Evolutionary conservation across 2,797 vertebrate species (phyloP).

Genomic region (Lagocephalus sceleratus): DNA sequence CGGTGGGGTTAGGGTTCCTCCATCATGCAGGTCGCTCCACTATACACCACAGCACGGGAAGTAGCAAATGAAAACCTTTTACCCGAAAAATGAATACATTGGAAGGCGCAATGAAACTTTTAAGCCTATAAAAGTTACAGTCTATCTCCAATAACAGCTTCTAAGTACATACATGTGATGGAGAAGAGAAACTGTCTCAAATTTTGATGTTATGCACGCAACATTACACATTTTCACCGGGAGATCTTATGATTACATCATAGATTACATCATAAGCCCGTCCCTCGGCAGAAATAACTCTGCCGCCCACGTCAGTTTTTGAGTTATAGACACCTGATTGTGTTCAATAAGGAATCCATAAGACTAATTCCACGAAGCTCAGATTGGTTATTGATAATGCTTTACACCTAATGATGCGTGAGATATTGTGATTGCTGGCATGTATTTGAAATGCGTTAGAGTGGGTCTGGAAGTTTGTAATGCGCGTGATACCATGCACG

Average conservation of each 20-base stretch:
- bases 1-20: no score
- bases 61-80: no score
- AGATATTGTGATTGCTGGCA: slow-evolving; percentile 26
- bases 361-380: slow-evolving; percentile 59
- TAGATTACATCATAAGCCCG: slow-evolving; percentile 26
- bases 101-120: no score
- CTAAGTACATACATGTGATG: no score
- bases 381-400: slow-evolving; percentile 60
- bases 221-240: slow-evolving; percentile 20
- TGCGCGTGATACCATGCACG: slow-evolving; percentile 19
- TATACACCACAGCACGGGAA: no score
- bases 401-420: slow-evolving; percentile 43
- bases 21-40: no score
- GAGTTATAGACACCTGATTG: slow-evolving; percentile 50
- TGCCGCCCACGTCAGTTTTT: slow-evolving; percentile 52
- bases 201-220: slow-evolving; percentile 14
- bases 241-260: slow-evolving; percentile 14
- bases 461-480: slow-evolving; percentile 6
- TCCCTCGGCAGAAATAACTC: slow-evolving; percentile 50
- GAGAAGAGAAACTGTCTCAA: neutral
- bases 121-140: no score
- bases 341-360: slow-evolving; percentile 62
- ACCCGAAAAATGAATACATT: no score
- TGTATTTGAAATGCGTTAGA: slow-evolving; percentile 11
- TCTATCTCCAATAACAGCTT: no score